Percentiles rank a stretch among this genome's conserved stretches.
Conservation (phyloP, 2,797 vertebrate genomes). For the Rhyacichthys aspro region DNA sequence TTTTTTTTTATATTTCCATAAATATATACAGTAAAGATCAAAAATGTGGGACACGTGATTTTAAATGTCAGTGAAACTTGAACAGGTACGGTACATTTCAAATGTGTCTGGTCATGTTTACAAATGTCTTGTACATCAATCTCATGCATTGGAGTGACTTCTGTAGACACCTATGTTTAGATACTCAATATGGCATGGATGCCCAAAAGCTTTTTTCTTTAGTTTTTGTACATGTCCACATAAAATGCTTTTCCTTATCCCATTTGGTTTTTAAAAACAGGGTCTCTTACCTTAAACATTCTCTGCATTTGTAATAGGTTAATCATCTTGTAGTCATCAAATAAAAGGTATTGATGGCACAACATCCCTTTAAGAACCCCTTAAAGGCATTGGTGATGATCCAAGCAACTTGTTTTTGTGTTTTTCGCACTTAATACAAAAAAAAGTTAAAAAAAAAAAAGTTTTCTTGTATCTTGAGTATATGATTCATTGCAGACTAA, state of each 20-base stretch:
- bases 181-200: constrained; percentile 72
- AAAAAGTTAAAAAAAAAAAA: constrained; percentile 63
- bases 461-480: constrained; percentile 42
- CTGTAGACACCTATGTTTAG: constrained; percentile 70
- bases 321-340: constrained; percentile 61
- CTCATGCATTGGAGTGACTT: constrained; percentile 73
- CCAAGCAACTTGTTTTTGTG: constrained; percentile 60
- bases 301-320: constrained; percentile 52
- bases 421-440: constrained; percentile 64
- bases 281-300: constrained; percentile 76
- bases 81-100: constrained; percentile 74
- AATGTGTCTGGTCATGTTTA: constrained; percentile 79
- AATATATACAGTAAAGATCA: constrained; percentile 80
- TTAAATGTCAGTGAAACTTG: constrained; percentile 71
- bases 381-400: constrained; percentile 82
- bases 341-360: constrained; percentile 64
- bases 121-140: constrained; percentile 74
- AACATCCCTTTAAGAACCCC: constrained; percentile 78
- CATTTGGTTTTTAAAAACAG: constrained; percentile 44
- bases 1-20: constrained; percentile 71
- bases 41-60: constrained; percentile 71
- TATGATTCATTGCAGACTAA: constrained; percentile 24
- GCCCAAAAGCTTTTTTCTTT: constrained; percentile 46
- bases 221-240: constrained; percentile 64
- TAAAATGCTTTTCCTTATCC: constrained; percentile 52